These are phyloP conservation scores for Cephus nigrinus DNA, from an alignment of 2,888 invertebrate genomes.

Conservation along the genomic window DNA sequence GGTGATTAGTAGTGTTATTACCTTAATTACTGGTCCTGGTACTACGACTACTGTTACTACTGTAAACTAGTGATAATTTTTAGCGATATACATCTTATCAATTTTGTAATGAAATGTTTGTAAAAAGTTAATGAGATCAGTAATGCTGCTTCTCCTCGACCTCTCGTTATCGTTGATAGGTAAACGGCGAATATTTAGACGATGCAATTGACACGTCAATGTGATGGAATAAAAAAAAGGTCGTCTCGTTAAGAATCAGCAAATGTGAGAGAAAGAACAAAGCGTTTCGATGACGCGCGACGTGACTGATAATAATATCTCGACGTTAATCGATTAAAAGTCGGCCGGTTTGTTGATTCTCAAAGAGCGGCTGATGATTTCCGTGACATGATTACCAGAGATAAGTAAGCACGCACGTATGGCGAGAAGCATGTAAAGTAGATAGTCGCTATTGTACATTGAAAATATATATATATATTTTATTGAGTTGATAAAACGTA, in stretches of 20 bases:
- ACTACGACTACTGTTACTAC: not conserved
- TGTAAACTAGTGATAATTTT: constrained; percentile 28
- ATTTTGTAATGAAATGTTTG: constrained; percentile 43
- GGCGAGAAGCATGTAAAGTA: not conserved
- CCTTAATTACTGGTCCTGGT: not conserved
- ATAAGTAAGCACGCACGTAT: not conserved
- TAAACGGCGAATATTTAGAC: not conserved
- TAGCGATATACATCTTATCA: constrained; percentile 35
- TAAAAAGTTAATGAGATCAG: constrained; percentile 29
- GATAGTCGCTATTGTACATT: constrained; percentile 31
- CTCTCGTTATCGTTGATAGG: not conserved
- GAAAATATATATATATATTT: constrained; percentile 46
- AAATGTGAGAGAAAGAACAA: not conserved
- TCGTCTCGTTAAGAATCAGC: not conserved
- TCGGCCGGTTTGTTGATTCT: not conserved
- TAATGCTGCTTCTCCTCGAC: not conserved
- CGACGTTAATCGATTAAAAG: not conserved
- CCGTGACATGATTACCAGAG: not conserved
- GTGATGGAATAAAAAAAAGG: not conserved
- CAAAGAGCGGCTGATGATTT: not conserved
- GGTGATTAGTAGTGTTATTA: not conserved
- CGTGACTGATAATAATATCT: not conserved
- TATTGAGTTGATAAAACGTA: constrained; percentile 43
- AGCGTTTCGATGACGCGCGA: not conserved
- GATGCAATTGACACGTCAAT: not conserved